phyloP scores from a whole-genome alignment of 2,888 invertebrate genomes.

The Latheticus oryzae region DNA sequence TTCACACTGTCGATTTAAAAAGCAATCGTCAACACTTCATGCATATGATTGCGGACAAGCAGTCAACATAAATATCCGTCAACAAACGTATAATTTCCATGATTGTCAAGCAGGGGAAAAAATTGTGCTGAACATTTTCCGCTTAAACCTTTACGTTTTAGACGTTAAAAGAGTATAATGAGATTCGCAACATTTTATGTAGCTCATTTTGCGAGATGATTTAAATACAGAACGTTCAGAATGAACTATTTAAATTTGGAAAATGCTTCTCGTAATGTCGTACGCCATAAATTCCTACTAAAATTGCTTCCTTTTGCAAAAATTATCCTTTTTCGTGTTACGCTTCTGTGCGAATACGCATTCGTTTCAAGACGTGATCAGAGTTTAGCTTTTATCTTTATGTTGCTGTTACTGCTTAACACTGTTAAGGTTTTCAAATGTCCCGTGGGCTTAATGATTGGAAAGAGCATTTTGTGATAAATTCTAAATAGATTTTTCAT shows the following conservation, averaged over 20 bases:
- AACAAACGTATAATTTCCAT: too few relatives aligned
- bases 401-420: constrained; percentile 6
- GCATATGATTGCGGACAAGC: too few relatives aligned
- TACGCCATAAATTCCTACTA: constrained; percentile 12
- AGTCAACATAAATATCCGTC: too few relatives aligned
- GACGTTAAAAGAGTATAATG: constrained; percentile 5
- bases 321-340: constrained; percentile 13
- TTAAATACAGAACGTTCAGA: constrained; percentile 11
- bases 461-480: neutral
- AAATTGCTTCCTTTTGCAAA: constrained; percentile 21
- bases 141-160: too few relatives aligned
- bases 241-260: constrained; percentile 25
- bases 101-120: too few relatives aligned
- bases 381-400: constrained; percentile 27
- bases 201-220: constrained; percentile 12
- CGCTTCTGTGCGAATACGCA: constrained; percentile 24
- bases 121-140: too few relatives aligned
- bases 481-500: neutral
- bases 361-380: constrained; percentile 30
- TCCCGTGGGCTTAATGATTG: constrained; percentile 12
- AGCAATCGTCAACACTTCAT: too few relatives aligned
- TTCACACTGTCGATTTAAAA: too few relatives aligned
- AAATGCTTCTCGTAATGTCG: constrained; percentile 20
- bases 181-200: constrained; percentile 8
- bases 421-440: neutral